Base-by-base conservation (phyloP, 2,113 vertebrate species). In the Amphiprion ocellaris region DNA sequence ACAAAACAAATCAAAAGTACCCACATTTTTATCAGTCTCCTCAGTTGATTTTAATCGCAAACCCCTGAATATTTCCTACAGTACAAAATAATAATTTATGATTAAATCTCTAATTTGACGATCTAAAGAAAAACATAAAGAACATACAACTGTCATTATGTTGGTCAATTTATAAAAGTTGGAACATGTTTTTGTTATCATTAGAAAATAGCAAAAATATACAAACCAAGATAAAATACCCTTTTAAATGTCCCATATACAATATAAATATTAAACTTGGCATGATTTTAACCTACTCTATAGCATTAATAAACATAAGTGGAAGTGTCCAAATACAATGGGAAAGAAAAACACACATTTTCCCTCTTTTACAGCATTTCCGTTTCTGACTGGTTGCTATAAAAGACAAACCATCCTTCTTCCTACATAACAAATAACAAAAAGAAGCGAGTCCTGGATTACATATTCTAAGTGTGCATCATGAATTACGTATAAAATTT, bases 161-260 rank as follows among this genome's bases (percentile, higher is more conserved):
- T 68, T 77, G 79, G 87, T 92, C 72, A 85, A 90, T 93, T 89
- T 94, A 93, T 85, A 95, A 92, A 93, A 89, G 79, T 83, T 87
- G 46, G 94, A 89, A 95, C 91, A 92, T 94, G 90, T 90, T 93
- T 55, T 84, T 26, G 68, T 83, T 77, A 76, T 91, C 55, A 89
- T 92, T 93, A 93, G 94, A 96, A 96, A 96, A 96, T 94, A 95
- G 95, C 95, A 96, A 96, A 97, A 97, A 97, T 97, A 97, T 96
- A 98, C 96, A 98, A 95, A 96, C 95, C 92, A 92, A 94, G 92
- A 92, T 87, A 92, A 93, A 90, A 94, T 94, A 94, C 96, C 94
- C 96, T 94, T 95, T 94, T 93, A 93, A 90, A 92, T 90, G 77
- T 94, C 94, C 92, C 95, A 92, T 94, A 94, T 95, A 93, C 73